A percentile compares a stretch with the other conserved stretches of the same genome.
These are phyloP conservation scores for Drosophila mayri DNA, from an alignment of 1,140 invertebrate species.

Conservation along the genomic window DNA sequence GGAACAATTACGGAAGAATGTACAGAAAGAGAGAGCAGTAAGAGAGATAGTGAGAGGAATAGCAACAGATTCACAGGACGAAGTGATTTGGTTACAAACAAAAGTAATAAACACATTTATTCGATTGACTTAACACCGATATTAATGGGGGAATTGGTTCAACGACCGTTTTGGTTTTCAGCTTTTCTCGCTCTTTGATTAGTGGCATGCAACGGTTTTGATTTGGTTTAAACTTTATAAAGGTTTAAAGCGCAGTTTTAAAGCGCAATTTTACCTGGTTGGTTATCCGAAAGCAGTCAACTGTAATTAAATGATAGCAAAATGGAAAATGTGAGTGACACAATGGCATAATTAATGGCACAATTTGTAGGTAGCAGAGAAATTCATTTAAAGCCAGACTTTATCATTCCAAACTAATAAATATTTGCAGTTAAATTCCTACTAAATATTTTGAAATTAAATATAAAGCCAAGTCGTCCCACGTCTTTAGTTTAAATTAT, in stretches of 20 bases:
- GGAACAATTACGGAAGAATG: slow-evolving; percentile 31
- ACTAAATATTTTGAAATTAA: neutral
- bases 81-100: slow-evolving; percentile 22
- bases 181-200: slow-evolving; percentile 15
- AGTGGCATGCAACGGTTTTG: slow-evolving; percentile 41
- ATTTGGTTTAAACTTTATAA: slow-evolving; percentile 14
- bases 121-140: slow-evolving; percentile 9
- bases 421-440: too few relatives aligned
- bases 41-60: slow-evolving; percentile 42
- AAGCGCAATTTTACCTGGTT: slow-evolving; percentile 28
- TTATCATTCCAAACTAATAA: too few relatives aligned
- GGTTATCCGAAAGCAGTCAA: slow-evolving; percentile 7
- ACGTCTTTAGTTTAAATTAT: neutral
- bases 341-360: neutral
- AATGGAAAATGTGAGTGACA: slow-evolving; percentile 2
- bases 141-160: slow-evolving; percentile 8
- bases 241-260: neutral
- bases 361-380: neutral
- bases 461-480: neutral
- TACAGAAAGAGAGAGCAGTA: slow-evolving; percentile 41
- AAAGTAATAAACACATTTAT: slow-evolving; percentile 9
- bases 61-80: slow-evolving; percentile 19
- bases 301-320: slow-evolving; percentile 26
- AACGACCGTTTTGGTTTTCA: slow-evolving; percentile 7
- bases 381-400: too few relatives aligned